Base-by-base conservation (phyloP, 2,888 invertebrate genomes). In the Cetonia aurata region DNA sequence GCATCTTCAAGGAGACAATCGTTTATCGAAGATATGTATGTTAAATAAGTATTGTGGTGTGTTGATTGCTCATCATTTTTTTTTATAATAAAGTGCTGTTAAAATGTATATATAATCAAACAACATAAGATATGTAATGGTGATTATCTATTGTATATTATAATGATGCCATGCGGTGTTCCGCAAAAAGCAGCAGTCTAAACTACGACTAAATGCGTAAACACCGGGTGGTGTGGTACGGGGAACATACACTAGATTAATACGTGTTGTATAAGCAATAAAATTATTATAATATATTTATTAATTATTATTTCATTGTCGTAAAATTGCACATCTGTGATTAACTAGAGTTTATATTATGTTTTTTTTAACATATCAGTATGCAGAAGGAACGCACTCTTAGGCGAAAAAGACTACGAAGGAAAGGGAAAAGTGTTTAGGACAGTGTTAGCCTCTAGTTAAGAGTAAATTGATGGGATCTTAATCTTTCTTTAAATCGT, bases 101-200 rank as follows among this genome's bases (percentile, higher is more conserved):
- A 15, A 56, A 55, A 53, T 53, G 1, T 37, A 19, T 15, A 42
- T 41, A 42, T 55, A 12, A 42, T 67, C 25, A 46, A 46, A 25
- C 33, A 52, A 46, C 6, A 6, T 44, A 25, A 53, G 52, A 56
- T 69, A 67, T 66, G 72, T 53, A 70, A 53, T 69, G 69, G 68
- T 68, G 69, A 60, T 25, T 9, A 57, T 42, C 25, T 37, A 37
- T 37, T 37, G 37, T 37, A 37, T 37, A 37, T 37, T n/a, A n/a
- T n/a, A 33, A 37, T 37, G 10, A 81, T 81, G 83, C 82, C 83
- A 84, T 84, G 83, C 83, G 81, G 82, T 81, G 77, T 78, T 76
- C 80, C 81, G 81, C 81, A 77, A 78, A 76, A 79, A 79, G 79
- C 79, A 78, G 79, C 78, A 78, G 74, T 78, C 79, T 79, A 78